phyloP scores from a whole-genome alignment of 2,113 vertebrate genomes.

The Origma solitaria region DNA sequence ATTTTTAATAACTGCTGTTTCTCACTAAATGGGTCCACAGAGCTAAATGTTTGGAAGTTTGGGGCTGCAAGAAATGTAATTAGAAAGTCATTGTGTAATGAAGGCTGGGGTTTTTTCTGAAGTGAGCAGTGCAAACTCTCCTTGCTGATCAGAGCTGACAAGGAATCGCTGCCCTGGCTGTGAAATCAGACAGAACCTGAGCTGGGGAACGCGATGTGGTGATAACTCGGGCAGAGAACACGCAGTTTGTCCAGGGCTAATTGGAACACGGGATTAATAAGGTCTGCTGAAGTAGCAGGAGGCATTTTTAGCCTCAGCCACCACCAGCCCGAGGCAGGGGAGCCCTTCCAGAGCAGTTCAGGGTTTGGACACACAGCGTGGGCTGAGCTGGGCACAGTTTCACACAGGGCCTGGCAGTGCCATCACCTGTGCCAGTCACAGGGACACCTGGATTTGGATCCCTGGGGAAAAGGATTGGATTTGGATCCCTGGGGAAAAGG shows the following conservation, averaged over 20 bases:
- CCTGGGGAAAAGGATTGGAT: no score
- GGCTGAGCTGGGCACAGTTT: rapidly evolving
- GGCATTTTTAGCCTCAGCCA: not conserved
- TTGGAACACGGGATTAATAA: not conserved
- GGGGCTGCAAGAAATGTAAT: not conserved
- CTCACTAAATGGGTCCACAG: not conserved
- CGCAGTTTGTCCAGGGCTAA: not conserved
- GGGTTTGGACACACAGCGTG: not conserved
- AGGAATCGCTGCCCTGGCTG: not conserved
- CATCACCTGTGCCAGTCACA: not conserved
- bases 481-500: no score
- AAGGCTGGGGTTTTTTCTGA: not conserved
- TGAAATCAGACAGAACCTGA: not conserved
- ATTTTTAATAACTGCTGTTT: not conserved
- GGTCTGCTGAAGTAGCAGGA: not conserved
- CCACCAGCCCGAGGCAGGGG: not conserved
- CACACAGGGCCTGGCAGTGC: not conserved
- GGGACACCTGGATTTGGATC: not conserved
- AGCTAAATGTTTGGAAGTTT: not conserved
- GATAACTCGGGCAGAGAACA: not conserved
- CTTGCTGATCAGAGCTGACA: not conserved
- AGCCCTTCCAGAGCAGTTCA: not conserved
- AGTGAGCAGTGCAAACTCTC: not conserved
- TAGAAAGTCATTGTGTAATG: not conserved
- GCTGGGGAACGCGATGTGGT: not conserved